A percentile compares a stretch with the other conserved stretches of the same genome.
Conservation (phyloP, 2,113 vertebrate genomes). For the Lamprotornis superbus region DNA sequence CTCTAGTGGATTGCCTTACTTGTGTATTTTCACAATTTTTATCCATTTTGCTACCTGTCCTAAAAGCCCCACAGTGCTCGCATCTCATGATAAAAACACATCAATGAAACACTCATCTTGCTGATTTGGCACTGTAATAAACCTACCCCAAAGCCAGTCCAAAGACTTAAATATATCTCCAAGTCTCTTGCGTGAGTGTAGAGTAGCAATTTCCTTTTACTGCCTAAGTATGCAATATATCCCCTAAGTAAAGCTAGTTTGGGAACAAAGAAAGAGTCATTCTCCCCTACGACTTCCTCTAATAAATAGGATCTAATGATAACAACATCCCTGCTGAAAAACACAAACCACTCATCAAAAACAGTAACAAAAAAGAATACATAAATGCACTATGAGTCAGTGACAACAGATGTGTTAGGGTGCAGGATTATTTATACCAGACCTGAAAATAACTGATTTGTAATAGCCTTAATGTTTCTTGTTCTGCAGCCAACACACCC, state of each 20-base stretch:
- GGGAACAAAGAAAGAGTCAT: neutral
- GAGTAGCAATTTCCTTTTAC: neutral
- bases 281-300: neutral
- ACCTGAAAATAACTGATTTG: neutral
- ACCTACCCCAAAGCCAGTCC: neutral
- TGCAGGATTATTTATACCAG: neutral
- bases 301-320: neutral
- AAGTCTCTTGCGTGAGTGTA: neutral
- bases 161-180: neutral
- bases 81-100: neutral
- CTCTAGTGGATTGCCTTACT: neutral
- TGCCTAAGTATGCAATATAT: neutral
- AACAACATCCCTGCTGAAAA: neutral
- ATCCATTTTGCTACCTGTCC: neutral
- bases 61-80: neutral
- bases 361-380: neutral
- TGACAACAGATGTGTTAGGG: neutral
- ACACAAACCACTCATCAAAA: neutral
- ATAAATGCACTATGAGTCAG: neutral
- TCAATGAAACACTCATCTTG: neutral
- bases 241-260: neutral
- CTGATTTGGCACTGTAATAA: neutral
- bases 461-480: conserved; percentile 3
- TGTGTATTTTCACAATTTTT: neutral
- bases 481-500: conserved; percentile 20